Percentiles rank a stretch among this genome's conserved stretches.
These are phyloP conservation scores for Acanthurus lineatus DNA, from an alignment of 2,797 vertebrate species.

Conservation along the genomic window DNA sequence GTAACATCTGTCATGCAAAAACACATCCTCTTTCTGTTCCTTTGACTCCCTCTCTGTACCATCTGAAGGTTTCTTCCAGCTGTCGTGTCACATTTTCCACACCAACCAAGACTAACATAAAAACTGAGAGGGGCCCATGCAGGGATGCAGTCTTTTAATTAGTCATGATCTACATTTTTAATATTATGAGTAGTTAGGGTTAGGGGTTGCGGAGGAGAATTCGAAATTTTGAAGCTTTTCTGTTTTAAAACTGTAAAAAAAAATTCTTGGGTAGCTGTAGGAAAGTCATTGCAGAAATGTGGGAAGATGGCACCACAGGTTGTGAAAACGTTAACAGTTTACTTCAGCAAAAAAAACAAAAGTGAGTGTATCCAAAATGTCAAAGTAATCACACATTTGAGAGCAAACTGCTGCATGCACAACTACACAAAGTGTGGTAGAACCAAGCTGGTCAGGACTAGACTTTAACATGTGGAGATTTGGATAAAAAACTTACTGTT, in stretches of 20 bases:
- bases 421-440: not conserved
- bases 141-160: not conserved
- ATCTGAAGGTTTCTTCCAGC: constrained; percentile 18
- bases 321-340: no score
- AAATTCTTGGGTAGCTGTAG: no score
- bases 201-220: not conserved
- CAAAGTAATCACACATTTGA: not conserved
- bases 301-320: not conserved
- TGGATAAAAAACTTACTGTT: not conserved
- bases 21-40: constrained; percentile 18
- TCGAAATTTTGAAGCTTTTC: no score
- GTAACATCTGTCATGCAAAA: not conserved
- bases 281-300: not conserved
- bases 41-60: constrained; percentile 15
- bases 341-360: no score
- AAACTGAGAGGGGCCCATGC: not conserved
- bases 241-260: no score
- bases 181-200: not conserved
- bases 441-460: not conserved
- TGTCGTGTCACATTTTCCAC: constrained; percentile 46
- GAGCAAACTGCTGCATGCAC: not conserved
- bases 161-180: constrained; percentile 19
- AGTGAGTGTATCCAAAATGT: not conserved
- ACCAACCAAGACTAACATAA: constrained; percentile 21
- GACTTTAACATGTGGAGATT: not conserved